Evolutionary conservation across 1,140 invertebrate genomes (phyloP), one percentile per base, ranked within the genome.

Genomic region (Zaprionus ghesquierei): DNA sequence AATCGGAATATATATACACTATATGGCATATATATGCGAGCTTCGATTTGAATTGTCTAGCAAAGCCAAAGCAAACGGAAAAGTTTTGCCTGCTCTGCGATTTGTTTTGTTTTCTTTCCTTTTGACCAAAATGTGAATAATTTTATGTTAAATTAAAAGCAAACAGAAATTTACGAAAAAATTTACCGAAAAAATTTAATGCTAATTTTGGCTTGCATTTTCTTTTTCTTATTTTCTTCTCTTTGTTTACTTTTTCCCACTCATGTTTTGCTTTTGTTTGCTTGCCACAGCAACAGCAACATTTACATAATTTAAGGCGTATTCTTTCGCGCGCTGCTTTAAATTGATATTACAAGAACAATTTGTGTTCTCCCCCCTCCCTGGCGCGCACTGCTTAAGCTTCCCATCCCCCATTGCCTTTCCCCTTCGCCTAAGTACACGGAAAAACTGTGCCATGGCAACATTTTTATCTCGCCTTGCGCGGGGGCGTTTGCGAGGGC

Each of bases 271-370:
- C n/a, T 23, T 54, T 10, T 29, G 58, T 59, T 74, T 58, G 29
- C n/a, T n/a, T n/a, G n/a, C 44, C 59, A 35, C 59, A 53, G 31
- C 55, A 58, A 63, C 64, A 76, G 55, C n/a, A 74, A 62, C 68
- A 81, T 80, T 77, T 85, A 61, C 81, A 85, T 80, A 85, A 75
- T 77, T 85, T 75, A 77, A 77, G 75, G 77, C 81, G 69, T 65
- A 69, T 74, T 78, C 78, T 85, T n/a, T 77, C 53, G 63, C 71
- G 81, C 74, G 77, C 58, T 80, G 75, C 69, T 71, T 85, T 77
- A 85, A 85, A 85, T 79, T 85, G 77, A 77, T 85, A 85, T 85
- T 85, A 77, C 81, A 80, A 75, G 77, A 63, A 69, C 77, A 85
- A 80, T 85, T 85, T 80, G 77, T 80, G 69, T 75, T 64, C 56